Conservation (phyloP, 2,888 invertebrate species). For the Sminthurinus aureus region DNA sequence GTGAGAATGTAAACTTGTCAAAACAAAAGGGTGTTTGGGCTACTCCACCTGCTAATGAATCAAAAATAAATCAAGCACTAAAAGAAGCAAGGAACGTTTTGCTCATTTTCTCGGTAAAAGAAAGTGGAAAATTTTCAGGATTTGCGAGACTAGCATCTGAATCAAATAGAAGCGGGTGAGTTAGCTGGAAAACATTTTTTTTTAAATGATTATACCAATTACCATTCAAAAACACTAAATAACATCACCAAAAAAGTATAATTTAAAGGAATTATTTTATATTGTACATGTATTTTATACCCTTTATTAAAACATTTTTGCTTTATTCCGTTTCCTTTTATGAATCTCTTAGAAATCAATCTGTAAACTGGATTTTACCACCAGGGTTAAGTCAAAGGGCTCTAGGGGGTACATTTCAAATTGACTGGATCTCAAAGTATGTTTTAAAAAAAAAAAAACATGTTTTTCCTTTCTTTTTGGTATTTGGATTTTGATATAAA, state of each 20-base stretch:
- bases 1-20: constrained; percentile 92
- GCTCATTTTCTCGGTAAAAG: constrained; percentile 95
- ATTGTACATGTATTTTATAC: too few relatives aligned
- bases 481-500: background rate
- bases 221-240: too few relatives aligned
- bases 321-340: too few relatives aligned
- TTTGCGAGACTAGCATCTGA: constrained; percentile 90
- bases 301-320: too few relatives aligned
- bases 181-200: too few relatives aligned
- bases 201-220: too few relatives aligned
- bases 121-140: constrained; percentile 89
- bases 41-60: constrained; percentile 95
- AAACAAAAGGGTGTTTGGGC: constrained; percentile 98
- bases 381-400: constrained; percentile 92
- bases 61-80: constrained; percentile 93
- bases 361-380: constrained; percentile 92
- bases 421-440: constrained; percentile 92
- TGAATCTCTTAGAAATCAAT: constrained; percentile 67
- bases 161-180: constrained; percentile 81
- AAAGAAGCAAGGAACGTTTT: constrained; percentile 92
- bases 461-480: background rate
- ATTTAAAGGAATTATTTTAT: too few relatives aligned
- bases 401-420: constrained; percentile 92
- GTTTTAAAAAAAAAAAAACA: constrained; percentile 2
- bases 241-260: too few relatives aligned